These are phyloP conservation scores for Argyresthia albistria DNA, from an alignment of 2,888 invertebrate genomes.

Conservation along the genomic window DNA sequence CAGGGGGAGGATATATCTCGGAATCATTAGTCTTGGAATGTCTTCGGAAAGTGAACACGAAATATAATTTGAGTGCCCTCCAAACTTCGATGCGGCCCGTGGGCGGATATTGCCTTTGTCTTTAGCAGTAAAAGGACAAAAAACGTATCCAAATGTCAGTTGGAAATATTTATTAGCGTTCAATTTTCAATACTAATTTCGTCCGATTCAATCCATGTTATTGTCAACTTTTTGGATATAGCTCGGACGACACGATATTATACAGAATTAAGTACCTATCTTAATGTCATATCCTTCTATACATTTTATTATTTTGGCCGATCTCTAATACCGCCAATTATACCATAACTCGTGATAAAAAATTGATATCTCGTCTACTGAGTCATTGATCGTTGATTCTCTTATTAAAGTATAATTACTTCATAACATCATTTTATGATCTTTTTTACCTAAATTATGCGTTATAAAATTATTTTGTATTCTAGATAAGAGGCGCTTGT, in stretches of 20 bases:
- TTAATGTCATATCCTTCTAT: neutral
- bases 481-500: constrained; percentile 19
- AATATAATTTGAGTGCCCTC: constrained; percentile 61
- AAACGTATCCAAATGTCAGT: constrained; percentile 47
- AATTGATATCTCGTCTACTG: constrained; percentile 14
- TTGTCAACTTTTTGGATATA: constrained; percentile 50
- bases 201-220: constrained; percentile 43
- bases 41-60: constrained; percentile 46
- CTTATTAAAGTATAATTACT: constrained; percentile 39
- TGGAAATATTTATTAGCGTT: constrained; percentile 56
- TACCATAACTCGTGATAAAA: constrained; percentile 11
- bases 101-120: constrained; percentile 66
- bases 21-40: constrained; percentile 70
- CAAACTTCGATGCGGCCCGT: constrained; percentile 28
- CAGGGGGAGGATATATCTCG: constrained; percentile 67
- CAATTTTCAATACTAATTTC: constrained; percentile 49
- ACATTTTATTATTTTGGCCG: constrained; percentile 8
- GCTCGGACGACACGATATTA: constrained; percentile 32
- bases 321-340: constrained; percentile 16
- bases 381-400: constrained; percentile 15
- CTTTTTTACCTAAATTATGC: neutral
- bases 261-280: constrained; percentile 27
- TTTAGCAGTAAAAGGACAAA: constrained; percentile 47
- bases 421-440: constrained; percentile 35
- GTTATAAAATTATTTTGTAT: constrained; percentile 7